Evolutionary conservation across 2,888 invertebrate genomes (phyloP), one percentile per base, ranked within the genome.

Genomic region (Drosophila mettleri): DNA sequence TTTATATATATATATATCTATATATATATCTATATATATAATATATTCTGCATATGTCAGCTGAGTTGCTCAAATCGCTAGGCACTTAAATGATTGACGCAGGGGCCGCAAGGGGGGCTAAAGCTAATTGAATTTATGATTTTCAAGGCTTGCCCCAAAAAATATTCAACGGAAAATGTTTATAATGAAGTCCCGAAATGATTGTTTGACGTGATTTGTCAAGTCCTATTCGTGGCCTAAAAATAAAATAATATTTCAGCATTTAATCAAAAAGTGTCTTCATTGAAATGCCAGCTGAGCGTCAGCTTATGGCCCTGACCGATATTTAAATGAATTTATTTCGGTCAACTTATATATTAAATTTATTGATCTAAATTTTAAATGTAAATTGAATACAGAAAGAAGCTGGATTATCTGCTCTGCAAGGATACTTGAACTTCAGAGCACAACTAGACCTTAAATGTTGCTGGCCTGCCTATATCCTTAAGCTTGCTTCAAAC

Each of bases 61-160:
- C 54, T 38, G 80, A 62, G 70, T 49, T 63, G 60, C 58, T 70
- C 65, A 54, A 79, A 72, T 79, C 86, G 82, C 60, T 74, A 36
- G 63, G 53, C 76, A 83, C 76, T 81, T 76, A 81, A 79, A 79
- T 86, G 73, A 86, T 84, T 86, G 84, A 78, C 64, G 36, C 20
- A 29, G 45, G 54, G 9, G 36, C 48, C 29, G 39, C 24, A 24
- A 8, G 10, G 52, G 18, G 34, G 29, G 14, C 64, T 39, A 46
- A 69, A 58, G 67, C 67, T 74, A 72, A 74, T 74, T 74, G 63
- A 74, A 77, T 77, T 74, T 54, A 39, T 16, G 38, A 51, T 46
- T 22, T 68, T 59, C 46, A 31, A 27, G 14, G 22, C 1, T n/a
- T 39, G 4, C 41, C 51, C 10, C 31, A 24, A 39, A 52, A 66